Conservation (phyloP, 2,888 invertebrate genomes). For the Tanytarsus gracilentus region DNA sequence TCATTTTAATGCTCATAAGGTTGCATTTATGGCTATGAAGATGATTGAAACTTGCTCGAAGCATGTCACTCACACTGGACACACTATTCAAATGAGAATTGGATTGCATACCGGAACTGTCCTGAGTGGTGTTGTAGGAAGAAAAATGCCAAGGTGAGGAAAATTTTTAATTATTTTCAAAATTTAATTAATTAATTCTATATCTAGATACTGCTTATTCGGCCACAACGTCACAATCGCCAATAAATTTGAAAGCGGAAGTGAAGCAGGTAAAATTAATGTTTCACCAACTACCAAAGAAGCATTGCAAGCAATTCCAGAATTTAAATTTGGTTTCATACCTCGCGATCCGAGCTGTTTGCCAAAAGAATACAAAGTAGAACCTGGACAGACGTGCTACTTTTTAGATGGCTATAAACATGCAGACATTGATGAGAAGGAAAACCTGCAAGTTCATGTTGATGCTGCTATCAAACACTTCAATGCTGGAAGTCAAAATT, state of each 20-base stretch:
- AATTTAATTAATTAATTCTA: too few relatives aligned
- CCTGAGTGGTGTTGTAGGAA: constrained; percentile 87
- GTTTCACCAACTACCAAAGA: constrained; percentile 86
- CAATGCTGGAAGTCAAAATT: constrained; percentile 22
- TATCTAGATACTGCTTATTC: constrained; percentile 84
- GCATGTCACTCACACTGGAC: constrained; percentile 83
- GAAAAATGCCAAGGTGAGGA: constrained; percentile 57
- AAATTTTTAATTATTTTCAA: too few relatives aligned
- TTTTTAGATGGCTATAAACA: constrained; percentile 74
- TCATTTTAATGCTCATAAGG: constrained; percentile 83
- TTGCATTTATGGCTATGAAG: constrained; percentile 91
- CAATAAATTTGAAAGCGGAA: constrained; percentile 92
- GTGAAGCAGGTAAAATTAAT: constrained; percentile 82
- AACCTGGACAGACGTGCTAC: constrained; percentile 73
- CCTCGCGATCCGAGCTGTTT: constrained; percentile 65
- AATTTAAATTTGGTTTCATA: constrained; percentile 60
- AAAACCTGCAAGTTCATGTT: constrained; percentile 45
- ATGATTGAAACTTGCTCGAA: constrained; percentile 86
- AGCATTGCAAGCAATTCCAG: constrained; percentile 63
- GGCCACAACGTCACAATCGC: constrained; percentile 92
- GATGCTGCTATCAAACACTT: constrained; percentile 37
- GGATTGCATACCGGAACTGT: constrained; percentile 91
- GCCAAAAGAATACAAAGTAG: constrained; percentile 74
- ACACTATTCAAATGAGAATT: constrained; percentile 91
- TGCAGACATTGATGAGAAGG: constrained; percentile 52